Percentiles rank a stretch among this genome's conserved stretches.
These are phyloP conservation scores for Listronotus oregonensis DNA, from an alignment of 1,140 invertebrate species.

Conservation along the genomic window DNA sequence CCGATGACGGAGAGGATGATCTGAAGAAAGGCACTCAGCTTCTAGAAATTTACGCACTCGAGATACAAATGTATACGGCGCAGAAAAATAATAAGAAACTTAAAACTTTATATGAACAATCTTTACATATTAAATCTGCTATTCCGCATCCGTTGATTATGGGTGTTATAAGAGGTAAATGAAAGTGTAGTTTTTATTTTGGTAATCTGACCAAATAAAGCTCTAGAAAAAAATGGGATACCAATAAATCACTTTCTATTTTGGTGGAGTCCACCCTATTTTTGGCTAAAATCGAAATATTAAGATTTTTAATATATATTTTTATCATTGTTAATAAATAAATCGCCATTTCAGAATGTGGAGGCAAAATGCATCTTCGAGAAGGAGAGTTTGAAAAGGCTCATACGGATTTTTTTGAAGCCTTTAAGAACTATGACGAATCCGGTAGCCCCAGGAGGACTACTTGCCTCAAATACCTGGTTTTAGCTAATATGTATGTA, in stretches of 20 bases:
- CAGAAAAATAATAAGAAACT: constrained; percentile 99
- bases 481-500: constrained; percentile 91
- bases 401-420: constrained; percentile 99
- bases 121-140: constrained; percentile 97
- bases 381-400: constrained; percentile 95
- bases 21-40: constrained; percentile 98
- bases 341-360: constrained; percentile 73
- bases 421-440: constrained; percentile 99
- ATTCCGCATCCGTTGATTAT: constrained; percentile 95
- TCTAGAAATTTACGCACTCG: constrained; percentile 97
- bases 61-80: constrained; percentile 99
- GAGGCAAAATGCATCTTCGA: constrained; percentile 98
- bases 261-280: no score
- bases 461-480: constrained; percentile 98
- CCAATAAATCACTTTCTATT: no score
- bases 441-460: constrained; percentile 94
- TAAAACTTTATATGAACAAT: constrained; percentile 97
- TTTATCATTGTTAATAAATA: no score
- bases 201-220: no score
- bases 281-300: no score
- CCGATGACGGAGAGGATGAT: constrained; percentile 99
- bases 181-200: no score
- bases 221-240: no score
- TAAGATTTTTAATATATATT: no score
- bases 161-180: constrained; percentile 44